Percentiles rank a stretch among this genome's conserved stretches.
Evolutionary conservation across 2,113 vertebrate species (phyloP).

Genomic region (Riparia riparia): DNA sequence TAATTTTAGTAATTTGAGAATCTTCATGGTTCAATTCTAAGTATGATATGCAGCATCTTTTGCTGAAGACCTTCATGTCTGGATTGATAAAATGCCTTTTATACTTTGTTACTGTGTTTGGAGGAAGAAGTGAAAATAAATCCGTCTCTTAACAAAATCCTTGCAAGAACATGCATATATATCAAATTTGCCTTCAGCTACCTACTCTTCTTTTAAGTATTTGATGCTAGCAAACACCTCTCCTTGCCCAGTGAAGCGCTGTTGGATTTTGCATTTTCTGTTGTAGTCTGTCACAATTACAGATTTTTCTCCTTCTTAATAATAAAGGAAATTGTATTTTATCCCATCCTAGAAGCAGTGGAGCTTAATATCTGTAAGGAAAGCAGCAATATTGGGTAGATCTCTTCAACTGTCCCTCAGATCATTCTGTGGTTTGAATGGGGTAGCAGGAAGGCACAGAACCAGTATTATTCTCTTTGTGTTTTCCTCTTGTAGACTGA

Average conservation of each 20-base stretch:
- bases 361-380: background rate
- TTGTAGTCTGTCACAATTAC: background rate
- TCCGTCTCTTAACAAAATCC: background rate
- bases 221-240: background rate
- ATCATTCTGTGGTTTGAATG: background rate
- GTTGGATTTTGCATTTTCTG: background rate
- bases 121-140: background rate
- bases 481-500: background rate
- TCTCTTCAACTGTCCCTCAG: background rate
- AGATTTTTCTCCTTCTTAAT: background rate
- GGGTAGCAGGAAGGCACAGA: background rate
- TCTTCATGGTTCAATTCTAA: background rate
- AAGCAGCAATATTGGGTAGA: background rate
- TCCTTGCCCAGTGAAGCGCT: background rate
- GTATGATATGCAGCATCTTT: background rate
- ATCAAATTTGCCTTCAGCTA: background rate
- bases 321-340: background rate
- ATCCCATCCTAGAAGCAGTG: background rate
- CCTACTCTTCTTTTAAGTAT: background rate
- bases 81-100: background rate
- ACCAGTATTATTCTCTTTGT: background rate
- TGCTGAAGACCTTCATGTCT: background rate
- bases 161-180: background rate
- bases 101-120: background rate
- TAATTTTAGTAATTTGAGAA: background rate